Percentiles rank a stretch among this genome's conserved stretches.
These are phyloP conservation scores for Probaryconus sp. DNA, from an alignment of 1,140 invertebrate genomes.

Conservation along the genomic window DNA sequence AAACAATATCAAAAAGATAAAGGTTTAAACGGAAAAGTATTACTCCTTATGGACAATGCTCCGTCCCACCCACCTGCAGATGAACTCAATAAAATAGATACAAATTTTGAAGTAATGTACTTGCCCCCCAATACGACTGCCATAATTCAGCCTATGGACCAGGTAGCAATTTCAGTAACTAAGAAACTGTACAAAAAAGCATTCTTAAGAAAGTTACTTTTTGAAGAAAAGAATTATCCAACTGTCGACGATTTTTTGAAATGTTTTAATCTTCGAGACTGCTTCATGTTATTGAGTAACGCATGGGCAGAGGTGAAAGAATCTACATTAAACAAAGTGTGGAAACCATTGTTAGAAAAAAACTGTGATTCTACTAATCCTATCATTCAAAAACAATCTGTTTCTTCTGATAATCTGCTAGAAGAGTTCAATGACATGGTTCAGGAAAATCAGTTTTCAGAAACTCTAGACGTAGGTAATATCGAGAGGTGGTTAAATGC, in stretches of 20 bases:
- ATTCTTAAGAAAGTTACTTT: conserved; percentile 19
- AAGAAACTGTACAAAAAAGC: conserved; percentile 20
- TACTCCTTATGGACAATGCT: conserved; percentile 21
- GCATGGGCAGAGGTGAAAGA: conserved; percentile 7
- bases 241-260: conserved; percentile 14
- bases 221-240: neutral
- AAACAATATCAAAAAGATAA: conserved; percentile 4
- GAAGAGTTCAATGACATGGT: neutral
- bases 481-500: neutral
- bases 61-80: conserved; percentile 16
- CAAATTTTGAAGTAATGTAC: conserved; percentile 29
- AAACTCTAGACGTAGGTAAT: neutral
- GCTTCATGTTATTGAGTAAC: conserved; percentile 3
- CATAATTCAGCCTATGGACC: conserved; percentile 21
- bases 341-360: conserved; percentile 12
- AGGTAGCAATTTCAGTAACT: conserved; percentile 3
- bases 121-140: conserved; percentile 18
- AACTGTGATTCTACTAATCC: no score
- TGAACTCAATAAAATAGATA: conserved; percentile 11
- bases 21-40: conserved; percentile 13
- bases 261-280: conserved; percentile 3
- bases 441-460: neutral
- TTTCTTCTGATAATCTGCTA: neutral
- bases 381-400: neutral
- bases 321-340: neutral